phyloP scores from a whole-genome alignment of 2,888 invertebrate genomes.

The Nomada hirtipes region DNA sequence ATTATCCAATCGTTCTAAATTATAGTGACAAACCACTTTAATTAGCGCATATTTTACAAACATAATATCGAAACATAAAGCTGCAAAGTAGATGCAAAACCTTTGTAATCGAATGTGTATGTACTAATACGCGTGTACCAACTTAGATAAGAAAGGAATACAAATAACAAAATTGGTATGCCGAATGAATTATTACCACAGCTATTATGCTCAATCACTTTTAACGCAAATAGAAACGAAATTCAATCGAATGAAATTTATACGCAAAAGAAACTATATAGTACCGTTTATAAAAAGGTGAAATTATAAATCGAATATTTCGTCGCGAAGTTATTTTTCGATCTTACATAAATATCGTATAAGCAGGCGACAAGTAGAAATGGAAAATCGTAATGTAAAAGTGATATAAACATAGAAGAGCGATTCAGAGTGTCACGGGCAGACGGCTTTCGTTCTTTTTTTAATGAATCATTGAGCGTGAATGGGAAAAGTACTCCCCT shows the following conservation, averaged over 20 bases:
- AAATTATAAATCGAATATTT: conserved; percentile 20
- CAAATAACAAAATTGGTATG: conserved; percentile 17
- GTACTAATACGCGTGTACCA: not conserved
- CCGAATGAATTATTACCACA: conserved; percentile 24
- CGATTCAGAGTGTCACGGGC: conserved; percentile 5
- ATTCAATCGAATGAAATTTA: not conserved
- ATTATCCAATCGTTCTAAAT: not conserved
- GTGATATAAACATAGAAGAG: conserved; percentile 1
- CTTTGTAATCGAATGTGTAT: conserved; percentile 18
- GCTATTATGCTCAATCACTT: not conserved
- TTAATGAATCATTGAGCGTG: conserved; percentile 73
- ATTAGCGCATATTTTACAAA: not conserved
- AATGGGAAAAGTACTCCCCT: conserved; percentile 68
- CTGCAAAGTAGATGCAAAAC: not conserved
- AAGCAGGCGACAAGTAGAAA: not conserved
- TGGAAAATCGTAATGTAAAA: conserved; percentile 1
- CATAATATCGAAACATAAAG: conserved; percentile 8
- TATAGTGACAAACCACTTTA: not conserved
- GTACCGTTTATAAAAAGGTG: not conserved
- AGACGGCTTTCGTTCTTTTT: conserved; percentile 43
- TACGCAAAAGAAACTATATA: not conserved
- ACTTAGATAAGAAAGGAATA: conserved; percentile 39
- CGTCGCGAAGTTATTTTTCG: conserved; percentile 16
- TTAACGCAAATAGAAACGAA: not conserved
- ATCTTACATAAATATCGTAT: conserved; percentile 11